Conservation (phyloP, 2,113 vertebrate species). For the Marmota monax region DNA sequence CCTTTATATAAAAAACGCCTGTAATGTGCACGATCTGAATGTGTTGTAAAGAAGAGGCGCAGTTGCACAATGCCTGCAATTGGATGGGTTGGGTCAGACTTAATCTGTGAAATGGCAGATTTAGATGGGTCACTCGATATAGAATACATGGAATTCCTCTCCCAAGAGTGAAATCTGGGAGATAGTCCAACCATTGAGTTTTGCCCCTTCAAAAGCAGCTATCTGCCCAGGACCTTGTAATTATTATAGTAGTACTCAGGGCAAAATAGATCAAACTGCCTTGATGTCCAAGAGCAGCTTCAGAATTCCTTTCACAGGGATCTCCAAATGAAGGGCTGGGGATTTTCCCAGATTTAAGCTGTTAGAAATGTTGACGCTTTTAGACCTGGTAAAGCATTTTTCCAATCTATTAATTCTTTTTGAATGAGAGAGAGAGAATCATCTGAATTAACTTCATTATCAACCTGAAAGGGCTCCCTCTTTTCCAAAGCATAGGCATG, state of each 20-base stretch:
- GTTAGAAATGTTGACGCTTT: conserved; percentile 57
- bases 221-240: conserved; percentile 45
- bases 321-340: conserved; percentile 63
- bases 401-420: conserved; percentile 64
- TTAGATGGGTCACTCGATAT: conserved; percentile 65
- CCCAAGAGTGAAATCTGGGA: conserved; percentile 26
- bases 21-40: conserved; percentile 36
- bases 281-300: neutral
- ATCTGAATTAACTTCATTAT: conserved; percentile 64
- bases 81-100: conserved; percentile 3
- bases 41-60: neutral
- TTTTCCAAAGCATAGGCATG: conserved; percentile 55
- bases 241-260: conserved; percentile 78
- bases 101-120: conserved; percentile 52
- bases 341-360: conserved; percentile 75
- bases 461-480: conserved; percentile 62
- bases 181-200: conserved; percentile 20
- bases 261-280: conserved; percentile 47
- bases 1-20: conserved; percentile 4
- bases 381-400: conserved; percentile 45
- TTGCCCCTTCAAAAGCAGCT: conserved; percentile 66
- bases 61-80: conserved; percentile 30
- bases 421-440: conserved; percentile 64
- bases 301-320: conserved; percentile 64
- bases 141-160: neutral